phyloP scores from a whole-genome alignment of 2,113 vertebrate genomes.

The Aptenodytes forsteri region DNA sequence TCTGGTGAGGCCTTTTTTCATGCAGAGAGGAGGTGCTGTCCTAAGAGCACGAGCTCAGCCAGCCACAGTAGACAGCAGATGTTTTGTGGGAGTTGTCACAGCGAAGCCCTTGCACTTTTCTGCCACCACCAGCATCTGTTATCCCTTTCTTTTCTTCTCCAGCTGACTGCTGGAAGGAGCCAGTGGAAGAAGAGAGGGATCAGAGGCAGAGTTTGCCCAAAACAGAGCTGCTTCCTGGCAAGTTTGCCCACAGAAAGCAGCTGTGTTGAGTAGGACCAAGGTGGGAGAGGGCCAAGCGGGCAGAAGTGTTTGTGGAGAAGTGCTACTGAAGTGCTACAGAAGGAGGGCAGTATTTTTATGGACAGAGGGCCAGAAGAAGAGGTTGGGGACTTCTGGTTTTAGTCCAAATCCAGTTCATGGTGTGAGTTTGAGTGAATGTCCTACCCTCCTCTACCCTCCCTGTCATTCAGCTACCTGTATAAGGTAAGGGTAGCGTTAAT shows the following conservation, averaged over 20 bases:
- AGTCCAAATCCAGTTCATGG: background rate
- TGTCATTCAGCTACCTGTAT: background rate
- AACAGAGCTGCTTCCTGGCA: background rate
- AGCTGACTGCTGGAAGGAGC: background rate
- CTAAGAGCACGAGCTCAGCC: background rate
- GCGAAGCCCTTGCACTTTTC: background rate
- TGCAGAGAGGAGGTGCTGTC: background rate
- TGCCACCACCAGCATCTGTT: background rate
- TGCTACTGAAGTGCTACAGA: background rate
- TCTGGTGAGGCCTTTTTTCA: background rate
- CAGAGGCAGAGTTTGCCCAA: background rate
- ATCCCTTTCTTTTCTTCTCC: background rate
- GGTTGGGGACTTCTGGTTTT: background rate
- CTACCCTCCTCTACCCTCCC: background rate
- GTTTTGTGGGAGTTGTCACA: background rate
- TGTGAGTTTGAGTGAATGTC: background rate
- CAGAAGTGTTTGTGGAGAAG: background rate
- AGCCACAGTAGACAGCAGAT: background rate
- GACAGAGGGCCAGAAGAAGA: background rate
- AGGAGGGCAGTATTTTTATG: background rate
- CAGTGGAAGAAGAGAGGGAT: background rate
- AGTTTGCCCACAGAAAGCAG: background rate
- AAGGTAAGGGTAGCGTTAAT: background rate
- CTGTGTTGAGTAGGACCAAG: background rate
- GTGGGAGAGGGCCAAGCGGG: background rate